Percentiles rank a stretch among this genome's conserved stretches.
Evolutionary conservation across 2,888 invertebrate genomes (phyloP).

Genomic region (Erebia palarica): DNA sequence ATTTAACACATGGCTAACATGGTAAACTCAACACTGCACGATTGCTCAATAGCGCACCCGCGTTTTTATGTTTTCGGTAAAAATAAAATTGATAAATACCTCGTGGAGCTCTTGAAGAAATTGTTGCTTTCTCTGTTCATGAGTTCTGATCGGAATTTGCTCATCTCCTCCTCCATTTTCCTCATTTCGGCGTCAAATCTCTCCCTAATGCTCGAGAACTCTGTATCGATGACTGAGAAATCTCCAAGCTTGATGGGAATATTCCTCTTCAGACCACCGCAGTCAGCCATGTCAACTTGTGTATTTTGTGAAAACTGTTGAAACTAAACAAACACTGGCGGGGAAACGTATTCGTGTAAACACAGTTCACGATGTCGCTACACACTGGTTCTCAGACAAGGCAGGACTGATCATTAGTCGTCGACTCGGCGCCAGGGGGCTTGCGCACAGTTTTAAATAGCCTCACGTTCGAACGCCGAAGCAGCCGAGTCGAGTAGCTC

Average conservation of each 20-base stretch:
- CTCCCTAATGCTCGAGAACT: constrained; percentile 97
- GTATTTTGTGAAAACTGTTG: constrained; percentile 58
- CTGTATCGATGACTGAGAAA: constrained; percentile 97
- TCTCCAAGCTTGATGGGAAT: constrained; percentile 97
- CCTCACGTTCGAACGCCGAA: constrained; percentile 72
- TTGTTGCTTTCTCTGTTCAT: constrained; percentile 96
- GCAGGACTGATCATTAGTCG: constrained; percentile 80
- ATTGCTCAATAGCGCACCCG: constrained; percentile 8
- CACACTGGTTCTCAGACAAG: constrained; percentile 73
- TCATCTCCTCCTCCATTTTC: constrained; percentile 99
- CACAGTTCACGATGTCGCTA: constrained; percentile 71
- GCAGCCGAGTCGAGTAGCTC: constrained; percentile 53
- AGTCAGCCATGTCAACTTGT: constrained; percentile 87
- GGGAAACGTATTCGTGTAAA: constrained; percentile 71
- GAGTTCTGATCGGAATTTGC: constrained; percentile 94
- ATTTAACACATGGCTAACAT: constrained; percentile 30
- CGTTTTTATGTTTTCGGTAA: constrained; percentile 24
- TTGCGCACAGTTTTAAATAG: constrained; percentile 83
- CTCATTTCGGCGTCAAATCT: constrained; percentile 98
- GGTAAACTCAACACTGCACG: background rate
- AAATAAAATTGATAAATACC: constrained; percentile 81
- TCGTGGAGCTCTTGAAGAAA: constrained; percentile 94
- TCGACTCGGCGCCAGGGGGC: constrained; percentile 80
- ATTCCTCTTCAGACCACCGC: constrained; percentile 90
- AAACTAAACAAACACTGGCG: constrained; percentile 79